Evolutionary conservation across 2,888 invertebrate species (phyloP).

Genomic region (Cheilosia vernalis): DNA sequence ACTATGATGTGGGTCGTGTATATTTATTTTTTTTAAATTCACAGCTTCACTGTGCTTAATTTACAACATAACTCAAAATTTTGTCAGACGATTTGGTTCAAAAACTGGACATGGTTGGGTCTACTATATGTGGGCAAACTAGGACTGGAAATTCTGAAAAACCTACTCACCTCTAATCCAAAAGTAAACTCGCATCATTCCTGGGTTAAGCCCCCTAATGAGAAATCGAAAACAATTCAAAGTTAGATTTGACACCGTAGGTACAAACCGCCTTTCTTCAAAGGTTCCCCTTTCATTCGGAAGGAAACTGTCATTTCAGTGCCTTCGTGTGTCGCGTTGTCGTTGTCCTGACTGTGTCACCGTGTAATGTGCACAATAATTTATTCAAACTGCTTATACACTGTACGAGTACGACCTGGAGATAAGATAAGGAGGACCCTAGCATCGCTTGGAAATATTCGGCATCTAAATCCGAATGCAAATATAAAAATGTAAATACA

Average conservation of each 20-base stretch:
- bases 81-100: too few relatives aligned
- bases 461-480: conserved; percentile 66
- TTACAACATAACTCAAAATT: too few relatives aligned
- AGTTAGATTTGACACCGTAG: neutral
- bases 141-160: too few relatives aligned
- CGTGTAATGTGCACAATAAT: conserved; percentile 60
- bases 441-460: conserved; percentile 41
- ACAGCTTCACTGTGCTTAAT: too few relatives aligned
- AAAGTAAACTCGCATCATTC: too few relatives aligned
- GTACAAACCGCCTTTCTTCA: neutral
- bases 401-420: conserved; percentile 31
- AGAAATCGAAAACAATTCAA: neutral
- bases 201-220: too few relatives aligned
- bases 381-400: conserved; percentile 18
- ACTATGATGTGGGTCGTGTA: too few relatives aligned
- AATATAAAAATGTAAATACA: conserved; percentile 40
- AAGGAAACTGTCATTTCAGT: neutral
- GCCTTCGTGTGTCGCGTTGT: neutral
- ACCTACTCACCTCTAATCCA: too few relatives aligned
- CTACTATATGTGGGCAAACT: too few relatives aligned
- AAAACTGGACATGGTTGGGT: too few relatives aligned
- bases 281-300: neutral
- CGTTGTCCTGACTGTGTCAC: conserved; percentile 45
- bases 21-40: too few relatives aligned
- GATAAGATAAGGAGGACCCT: conserved; percentile 31